These are phyloP conservation scores for Anguilla pacifica DNA, from an alignment of 2,797 vertebrate species.

Conservation along the genomic window DNA sequence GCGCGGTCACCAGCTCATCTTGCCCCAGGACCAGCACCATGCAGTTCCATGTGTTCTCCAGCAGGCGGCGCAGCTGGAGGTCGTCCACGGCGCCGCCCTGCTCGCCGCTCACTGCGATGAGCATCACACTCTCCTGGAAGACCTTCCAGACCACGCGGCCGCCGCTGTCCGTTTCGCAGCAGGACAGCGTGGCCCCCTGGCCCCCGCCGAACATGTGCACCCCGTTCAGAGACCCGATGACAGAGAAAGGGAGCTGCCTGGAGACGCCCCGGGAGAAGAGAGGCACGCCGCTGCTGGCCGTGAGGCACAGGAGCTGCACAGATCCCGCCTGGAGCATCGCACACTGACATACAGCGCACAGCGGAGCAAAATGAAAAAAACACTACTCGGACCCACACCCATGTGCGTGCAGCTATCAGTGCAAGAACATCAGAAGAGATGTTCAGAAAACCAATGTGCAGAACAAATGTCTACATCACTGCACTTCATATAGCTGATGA, in stretches of 20 bases:
- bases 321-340: conserved; percentile 72
- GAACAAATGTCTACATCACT: background rate
- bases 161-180: conserved; percentile 75
- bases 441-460: background rate
- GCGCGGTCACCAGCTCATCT: conserved; percentile 79
- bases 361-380: background rate
- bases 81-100: conserved; percentile 67
- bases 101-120: conserved; percentile 80
- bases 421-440: background rate
- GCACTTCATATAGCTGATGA: background rate
- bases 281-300: conserved; percentile 85
- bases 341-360: background rate
- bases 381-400: background rate
- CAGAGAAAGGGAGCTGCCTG: conserved; percentile 83
- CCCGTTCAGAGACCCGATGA: conserved; percentile 88
- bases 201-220: conserved; percentile 93
- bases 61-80: conserved; percentile 74
- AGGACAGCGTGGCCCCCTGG: conserved; percentile 74
- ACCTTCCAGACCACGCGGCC: conserved; percentile 84
- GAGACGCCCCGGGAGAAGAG: conserved; percentile 80
- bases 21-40: conserved; percentile 89
- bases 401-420: background rate
- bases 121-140: conserved; percentile 86
- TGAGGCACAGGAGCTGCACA: conserved; percentile 84
- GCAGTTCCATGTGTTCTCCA: conserved; percentile 85